Percentiles rank a stretch among this genome's conserved stretches.
phyloP scores from a whole-genome alignment of 2,797 vertebrate genomes.

The Cichlasoma orientale region DNA sequence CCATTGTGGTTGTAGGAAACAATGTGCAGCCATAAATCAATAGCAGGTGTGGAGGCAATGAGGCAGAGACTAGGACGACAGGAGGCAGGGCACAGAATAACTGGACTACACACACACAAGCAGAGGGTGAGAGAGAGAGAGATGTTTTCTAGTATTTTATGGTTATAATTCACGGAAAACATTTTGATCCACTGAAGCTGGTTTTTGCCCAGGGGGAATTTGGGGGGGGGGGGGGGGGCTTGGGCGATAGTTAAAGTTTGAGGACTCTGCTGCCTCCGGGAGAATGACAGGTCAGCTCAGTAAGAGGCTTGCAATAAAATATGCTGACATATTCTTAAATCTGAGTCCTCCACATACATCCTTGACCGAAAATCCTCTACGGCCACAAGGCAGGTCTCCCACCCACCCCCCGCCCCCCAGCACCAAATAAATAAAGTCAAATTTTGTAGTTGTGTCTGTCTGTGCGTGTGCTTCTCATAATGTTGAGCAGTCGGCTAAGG shows the following conservation, averaged over 20 bases:
- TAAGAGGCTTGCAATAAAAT: slow-evolving; percentile 10
- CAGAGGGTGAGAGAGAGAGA: not conserved
- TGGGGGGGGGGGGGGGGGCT: not conserved
- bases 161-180: slow-evolving; percentile 22
- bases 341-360: not conserved
- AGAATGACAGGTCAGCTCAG: not conserved
- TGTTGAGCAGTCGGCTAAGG: not conserved
- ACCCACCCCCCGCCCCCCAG: not conserved
- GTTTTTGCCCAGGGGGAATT: not conserved
- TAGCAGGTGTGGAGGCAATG: slow-evolving; percentile 63
- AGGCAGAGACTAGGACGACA: slow-evolving; percentile 51
- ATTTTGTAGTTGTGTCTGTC: not conserved
- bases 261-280: not conserved
- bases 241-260: not conserved
- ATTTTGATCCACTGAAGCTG: slow-evolving; percentile 11
- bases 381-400: not conserved
- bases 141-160: not conserved
- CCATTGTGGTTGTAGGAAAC: slow-evolving; percentile 35
- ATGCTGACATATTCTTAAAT: not conserved
- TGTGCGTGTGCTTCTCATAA: not conserved
- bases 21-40: slow-evolving; percentile 61
- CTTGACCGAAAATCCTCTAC: not conserved
- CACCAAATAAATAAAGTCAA: not conserved
- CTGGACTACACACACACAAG: slow-evolving; percentile 1
- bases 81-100: slow-evolving; percentile 39